These are phyloP conservation scores for Rafetus swinhoei DNA, from an alignment of 2,113 vertebrate species.

Conservation along the genomic window DNA sequence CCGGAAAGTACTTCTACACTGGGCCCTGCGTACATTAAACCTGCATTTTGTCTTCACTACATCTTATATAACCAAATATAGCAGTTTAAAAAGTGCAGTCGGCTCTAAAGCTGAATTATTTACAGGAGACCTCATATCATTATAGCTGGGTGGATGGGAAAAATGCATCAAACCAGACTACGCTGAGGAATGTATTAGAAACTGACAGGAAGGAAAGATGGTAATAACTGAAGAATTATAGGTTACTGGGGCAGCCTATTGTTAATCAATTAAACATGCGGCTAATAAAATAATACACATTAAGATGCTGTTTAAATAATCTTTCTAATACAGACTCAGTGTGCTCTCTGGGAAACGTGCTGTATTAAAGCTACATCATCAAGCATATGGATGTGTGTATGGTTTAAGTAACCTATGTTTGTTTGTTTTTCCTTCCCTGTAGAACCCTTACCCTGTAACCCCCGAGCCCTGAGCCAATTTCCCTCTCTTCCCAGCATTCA, in stretches of 20 bases:
- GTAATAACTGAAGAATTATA: slow-evolving; percentile 12
- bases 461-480: not conserved
- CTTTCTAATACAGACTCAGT: not conserved
- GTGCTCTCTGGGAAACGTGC: not conserved
- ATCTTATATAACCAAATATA: not conserved
- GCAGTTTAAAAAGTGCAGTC: not conserved
- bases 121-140: not conserved
- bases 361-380: not conserved
- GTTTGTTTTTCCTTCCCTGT: not conserved
- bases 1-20: rapidly evolving
- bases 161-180: not conserved
- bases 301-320: slow-evolving; percentile 11
- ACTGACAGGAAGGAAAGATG: not conserved
- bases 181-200: not conserved
- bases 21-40: not conserved
- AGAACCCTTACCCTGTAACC: not conserved
- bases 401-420: not conserved
- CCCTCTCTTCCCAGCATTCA: not conserved
- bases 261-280: slow-evolving; percentile 61
- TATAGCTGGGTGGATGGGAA: not conserved
- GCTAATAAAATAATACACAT: slow-evolving; percentile 14
- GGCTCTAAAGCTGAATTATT: not conserved
- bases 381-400: not conserved
- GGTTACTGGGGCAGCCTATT: slow-evolving; percentile 3
- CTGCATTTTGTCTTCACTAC: not conserved